phyloP scores from a whole-genome alignment of 2,888 invertebrate genomes.

The Euspilapteryx auroguttella region DNA sequence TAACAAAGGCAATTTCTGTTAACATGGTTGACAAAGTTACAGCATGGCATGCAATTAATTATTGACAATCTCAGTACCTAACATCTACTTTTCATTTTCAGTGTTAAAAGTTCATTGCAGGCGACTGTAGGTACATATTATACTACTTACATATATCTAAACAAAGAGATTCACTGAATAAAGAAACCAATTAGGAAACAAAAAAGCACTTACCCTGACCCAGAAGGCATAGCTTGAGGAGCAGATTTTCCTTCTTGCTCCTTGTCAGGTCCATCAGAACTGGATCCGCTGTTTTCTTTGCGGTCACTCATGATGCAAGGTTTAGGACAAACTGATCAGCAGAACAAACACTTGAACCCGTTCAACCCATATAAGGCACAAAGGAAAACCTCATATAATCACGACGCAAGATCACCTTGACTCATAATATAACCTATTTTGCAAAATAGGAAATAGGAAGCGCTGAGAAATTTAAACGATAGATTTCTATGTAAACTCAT shows the following conservation, averaged over 20 bases:
- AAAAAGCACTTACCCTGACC: slow-evolving; percentile 23
- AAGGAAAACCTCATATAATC: not conserved
- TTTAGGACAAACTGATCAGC: not conserved
- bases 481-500: no score
- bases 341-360: not conserved
- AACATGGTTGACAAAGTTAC: no score
- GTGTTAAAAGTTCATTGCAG: no score
- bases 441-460: no score
- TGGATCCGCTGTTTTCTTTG: slow-evolving; percentile 27
- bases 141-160: no score
- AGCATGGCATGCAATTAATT: no score
- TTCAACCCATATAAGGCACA: not conserved
- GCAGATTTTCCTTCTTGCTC: slow-evolving; percentile 18
- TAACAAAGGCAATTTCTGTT: not conserved
- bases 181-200: not conserved
- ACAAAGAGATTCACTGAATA: not conserved
- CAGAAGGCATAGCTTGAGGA: slow-evolving; percentile 32
- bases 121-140: no score
- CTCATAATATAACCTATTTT: no score
- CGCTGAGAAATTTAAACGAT: no score
- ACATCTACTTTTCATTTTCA: no score
- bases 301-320: slow-evolving; percentile 31
- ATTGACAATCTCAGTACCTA: no score
- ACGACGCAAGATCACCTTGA: slow-evolving; percentile 13
- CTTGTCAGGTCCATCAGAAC: slow-evolving; percentile 24